Evolutionary conservation across 2,113 vertebrate genomes (phyloP).

Genomic region (Raja brachyura): DNA sequence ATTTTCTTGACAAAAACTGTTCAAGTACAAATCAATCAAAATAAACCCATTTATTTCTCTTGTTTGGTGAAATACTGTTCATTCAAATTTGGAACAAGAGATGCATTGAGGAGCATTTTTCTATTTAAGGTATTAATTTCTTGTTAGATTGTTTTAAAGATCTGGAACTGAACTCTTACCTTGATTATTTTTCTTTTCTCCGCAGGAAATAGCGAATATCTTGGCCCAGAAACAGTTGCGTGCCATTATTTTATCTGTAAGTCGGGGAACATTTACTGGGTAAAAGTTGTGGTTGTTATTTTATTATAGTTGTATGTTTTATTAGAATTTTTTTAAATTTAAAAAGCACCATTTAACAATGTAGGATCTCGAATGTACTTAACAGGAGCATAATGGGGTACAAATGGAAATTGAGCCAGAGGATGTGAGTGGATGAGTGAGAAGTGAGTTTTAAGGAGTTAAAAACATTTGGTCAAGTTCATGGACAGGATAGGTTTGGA

Average conservation of each 20-base stretch:
- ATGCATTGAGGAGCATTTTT: neutral
- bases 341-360: neutral
- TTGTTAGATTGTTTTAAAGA: neutral
- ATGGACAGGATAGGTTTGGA: too few relatives aligned
- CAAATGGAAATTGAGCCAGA: neutral
- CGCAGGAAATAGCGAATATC: constrained; percentile 94
- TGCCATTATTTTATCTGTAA: constrained; percentile 87
- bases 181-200: constrained; percentile 14
- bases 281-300: neutral
- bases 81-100: neutral
- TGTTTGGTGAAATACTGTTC: neutral
- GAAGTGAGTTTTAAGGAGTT: neutral
- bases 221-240: constrained; percentile 93
- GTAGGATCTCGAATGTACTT: neutral
- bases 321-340: neutral
- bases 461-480: neutral
- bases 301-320: neutral
- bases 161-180: neutral
- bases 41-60: neutral
- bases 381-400: neutral
- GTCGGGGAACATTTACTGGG: constrained; percentile 46
- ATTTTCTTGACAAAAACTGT: neutral
- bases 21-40: neutral
- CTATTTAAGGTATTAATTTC: neutral
- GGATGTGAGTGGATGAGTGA: neutral